Evolutionary conservation across 2,113 vertebrate genomes (phyloP).

Genomic region (Lamprotornis superbus): DNA sequence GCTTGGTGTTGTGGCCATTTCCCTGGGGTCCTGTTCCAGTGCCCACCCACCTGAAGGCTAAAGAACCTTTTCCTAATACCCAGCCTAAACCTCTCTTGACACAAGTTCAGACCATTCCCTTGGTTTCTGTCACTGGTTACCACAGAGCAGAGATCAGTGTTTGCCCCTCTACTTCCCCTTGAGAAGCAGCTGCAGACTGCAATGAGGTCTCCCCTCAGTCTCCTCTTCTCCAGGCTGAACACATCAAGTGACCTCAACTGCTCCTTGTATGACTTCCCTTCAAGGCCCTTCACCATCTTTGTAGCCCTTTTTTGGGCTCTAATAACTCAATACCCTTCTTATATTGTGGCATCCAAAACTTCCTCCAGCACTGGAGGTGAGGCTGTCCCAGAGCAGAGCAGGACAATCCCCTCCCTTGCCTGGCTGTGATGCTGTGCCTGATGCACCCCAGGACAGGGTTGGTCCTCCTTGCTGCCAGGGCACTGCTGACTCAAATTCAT

Average conservation of each 20-base stretch:
- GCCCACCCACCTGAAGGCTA: not conserved
- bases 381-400: accelerated
- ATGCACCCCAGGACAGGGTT: accelerated
- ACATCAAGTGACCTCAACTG: not conserved
- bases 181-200: not conserved
- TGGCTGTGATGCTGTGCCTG: accelerated
- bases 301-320: not conserved
- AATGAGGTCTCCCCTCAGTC: not conserved
- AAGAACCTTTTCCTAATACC: not conserved
- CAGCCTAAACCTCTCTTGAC: not conserved
- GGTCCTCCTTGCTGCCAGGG: not conserved
- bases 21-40: not conserved
- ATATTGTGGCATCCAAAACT: accelerated
- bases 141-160: not conserved
- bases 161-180: not conserved
- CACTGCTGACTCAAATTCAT: not conserved
- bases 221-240: not conserved
- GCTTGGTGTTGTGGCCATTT: not conserved
- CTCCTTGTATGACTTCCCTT: not conserved
- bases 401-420: not conserved
- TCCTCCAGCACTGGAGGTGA: accelerated
- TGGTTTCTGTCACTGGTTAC: not conserved
- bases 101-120: not conserved
- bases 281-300: not conserved
- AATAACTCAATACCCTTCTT: not conserved